These are phyloP conservation scores for Willowsia nigromaculata DNA, from an alignment of 2,888 invertebrate genomes.

Conservation along the genomic window DNA sequence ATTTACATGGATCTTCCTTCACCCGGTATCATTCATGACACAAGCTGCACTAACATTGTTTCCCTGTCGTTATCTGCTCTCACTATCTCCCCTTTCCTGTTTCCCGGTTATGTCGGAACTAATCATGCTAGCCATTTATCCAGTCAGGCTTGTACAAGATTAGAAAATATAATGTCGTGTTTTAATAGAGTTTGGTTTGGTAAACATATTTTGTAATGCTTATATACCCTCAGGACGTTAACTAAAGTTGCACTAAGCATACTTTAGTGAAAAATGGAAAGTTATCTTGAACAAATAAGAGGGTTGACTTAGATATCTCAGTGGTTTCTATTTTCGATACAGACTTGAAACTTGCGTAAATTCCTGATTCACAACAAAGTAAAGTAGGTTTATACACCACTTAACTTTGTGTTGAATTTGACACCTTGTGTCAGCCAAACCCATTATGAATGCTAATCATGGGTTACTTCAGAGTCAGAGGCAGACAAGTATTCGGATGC, in stretches of 20 bases:
- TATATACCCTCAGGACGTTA: too few relatives aligned
- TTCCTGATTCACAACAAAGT: too few relatives aligned
- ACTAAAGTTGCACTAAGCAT: background rate
- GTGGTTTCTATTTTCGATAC: too few relatives aligned
- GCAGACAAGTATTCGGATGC: too few relatives aligned
- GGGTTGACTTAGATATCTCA: too few relatives aligned
- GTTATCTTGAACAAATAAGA: constrained; percentile 7
- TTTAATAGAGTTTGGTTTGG: background rate
- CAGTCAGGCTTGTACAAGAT: constrained; percentile 24
- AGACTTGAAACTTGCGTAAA: too few relatives aligned
- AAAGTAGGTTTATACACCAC: background rate
- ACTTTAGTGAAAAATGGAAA: background rate
- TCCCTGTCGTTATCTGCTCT: constrained; percentile 5
- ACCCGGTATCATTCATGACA: background rate
- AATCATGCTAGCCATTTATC: constrained; percentile 19
- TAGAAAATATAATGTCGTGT: background rate
- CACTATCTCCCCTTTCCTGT: constrained; percentile 36
- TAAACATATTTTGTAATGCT: too few relatives aligned
- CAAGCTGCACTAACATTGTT: background rate
- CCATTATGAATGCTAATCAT: constrained; percentile 31
- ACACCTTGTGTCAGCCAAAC: constrained; percentile 39
- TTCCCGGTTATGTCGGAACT: background rate
- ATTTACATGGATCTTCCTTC: background rate
- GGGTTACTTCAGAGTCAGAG: background rate
- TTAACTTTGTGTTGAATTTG: constrained; percentile 14